Evolutionary conservation across 2,888 invertebrate genomes (phyloP).

Genomic region (Nymphalis c-album): DNA sequence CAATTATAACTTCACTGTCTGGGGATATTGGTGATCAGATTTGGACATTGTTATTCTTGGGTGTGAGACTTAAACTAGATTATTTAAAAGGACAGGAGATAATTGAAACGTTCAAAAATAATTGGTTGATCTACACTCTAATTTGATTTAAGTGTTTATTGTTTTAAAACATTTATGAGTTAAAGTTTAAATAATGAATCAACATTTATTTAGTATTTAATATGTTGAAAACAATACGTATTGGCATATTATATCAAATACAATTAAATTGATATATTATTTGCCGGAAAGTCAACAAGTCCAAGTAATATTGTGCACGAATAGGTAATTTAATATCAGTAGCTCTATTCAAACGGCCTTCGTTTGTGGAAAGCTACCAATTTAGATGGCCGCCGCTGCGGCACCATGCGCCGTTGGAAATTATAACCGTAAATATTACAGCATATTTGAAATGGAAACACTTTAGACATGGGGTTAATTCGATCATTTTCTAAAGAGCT

Average conservation of each 20-base stretch:
- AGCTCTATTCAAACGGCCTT: not conserved
- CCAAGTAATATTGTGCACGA: not conserved
- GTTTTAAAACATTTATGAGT: not conserved
- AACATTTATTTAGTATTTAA: too few relatives aligned
- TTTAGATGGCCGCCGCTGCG: not conserved
- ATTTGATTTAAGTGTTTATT: not conserved
- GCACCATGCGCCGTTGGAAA: too few relatives aligned
- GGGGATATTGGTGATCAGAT: constrained; percentile 12
- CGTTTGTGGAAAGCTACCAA: constrained; percentile 2
- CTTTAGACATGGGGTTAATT: too few relatives aligned
- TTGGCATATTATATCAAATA: too few relatives aligned
- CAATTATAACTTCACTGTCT: constrained; percentile 21
- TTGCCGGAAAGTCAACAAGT: too few relatives aligned
- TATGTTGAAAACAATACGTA: too few relatives aligned
- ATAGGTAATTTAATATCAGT: not conserved
- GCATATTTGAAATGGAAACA: too few relatives aligned
- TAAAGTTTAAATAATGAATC: not conserved
- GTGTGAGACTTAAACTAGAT: not conserved
- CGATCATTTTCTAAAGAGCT: too few relatives aligned
- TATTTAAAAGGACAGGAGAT: not conserved
- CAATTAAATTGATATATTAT: too few relatives aligned
- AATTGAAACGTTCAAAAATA: not conserved
- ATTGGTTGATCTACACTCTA: not conserved
- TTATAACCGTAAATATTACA: too few relatives aligned
- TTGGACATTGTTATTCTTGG: constrained; percentile 17